Evolutionary conservation across 2,113 vertebrate species (phyloP), one percentile per base, ranked within the genome.

Genomic region (Pipra filicauda): DNA sequence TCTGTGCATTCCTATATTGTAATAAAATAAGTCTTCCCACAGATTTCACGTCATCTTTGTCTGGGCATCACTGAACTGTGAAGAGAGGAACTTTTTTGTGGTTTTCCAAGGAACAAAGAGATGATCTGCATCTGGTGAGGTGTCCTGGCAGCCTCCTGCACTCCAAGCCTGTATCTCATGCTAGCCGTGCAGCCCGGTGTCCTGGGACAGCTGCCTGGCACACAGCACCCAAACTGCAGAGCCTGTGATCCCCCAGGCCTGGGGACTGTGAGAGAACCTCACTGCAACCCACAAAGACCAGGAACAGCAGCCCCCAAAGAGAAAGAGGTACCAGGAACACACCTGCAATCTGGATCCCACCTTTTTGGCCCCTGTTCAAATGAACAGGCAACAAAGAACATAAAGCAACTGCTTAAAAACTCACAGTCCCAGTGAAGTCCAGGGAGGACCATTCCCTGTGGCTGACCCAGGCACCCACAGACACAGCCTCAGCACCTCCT

Each of bases 11-110:
- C 93, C 93, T 89, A 72, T 92, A 92, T 43, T 81, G 91, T 65
- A 96, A 96, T 95, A 96, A 97, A 96, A 89, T 49, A 81, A 95
- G 41, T 86, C 92, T 96, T 95, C 73, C 91, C 88, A 81, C 92
- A 94, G 93, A 95, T 89, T 93, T 93, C 96, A 94, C 93, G 51
- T 96, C 92, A 93, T 92, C 90, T 93, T 90, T 89, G 96, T 93
- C 93, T 92, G 91, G 88, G 83, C 92, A 95, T 74, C 80, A 21
- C 88, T 87, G 93, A 96, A 84, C 92, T 93, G 95, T 91, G 88
- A 92, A 93, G 73, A 73, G 91, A 85, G 91, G 91, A 93, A 65
- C 57, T 71, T 59, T 86, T 66, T 85, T 94, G 92, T 89, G 95
- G 95, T 95, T 96, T 95, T 41, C 88, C 33, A 89, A 93, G 91